These are phyloP conservation scores for Origma solitaria DNA, from an alignment of 2,113 vertebrate genomes.

Conservation along the genomic window DNA sequence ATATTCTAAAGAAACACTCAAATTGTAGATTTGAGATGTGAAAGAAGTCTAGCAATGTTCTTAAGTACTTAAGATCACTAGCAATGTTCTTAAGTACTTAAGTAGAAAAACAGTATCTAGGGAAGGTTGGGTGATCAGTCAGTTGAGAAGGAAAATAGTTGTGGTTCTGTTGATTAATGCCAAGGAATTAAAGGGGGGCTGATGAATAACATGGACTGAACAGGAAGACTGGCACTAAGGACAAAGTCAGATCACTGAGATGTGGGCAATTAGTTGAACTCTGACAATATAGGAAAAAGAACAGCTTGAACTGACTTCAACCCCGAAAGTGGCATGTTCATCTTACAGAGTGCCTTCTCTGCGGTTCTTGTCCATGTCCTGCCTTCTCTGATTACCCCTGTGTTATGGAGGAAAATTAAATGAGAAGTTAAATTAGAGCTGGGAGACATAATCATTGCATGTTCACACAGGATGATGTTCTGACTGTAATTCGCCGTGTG, in stretches of 20 bases:
- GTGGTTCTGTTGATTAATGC: not conserved
- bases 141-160: not conserved
- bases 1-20: not conserved
- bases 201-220: not conserved
- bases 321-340: not conserved
- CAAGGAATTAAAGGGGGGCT: not conserved
- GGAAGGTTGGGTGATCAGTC: not conserved
- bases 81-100: not conserved
- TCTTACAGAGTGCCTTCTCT: not conserved
- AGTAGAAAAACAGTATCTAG: not conserved
- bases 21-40: not conserved
- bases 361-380: not conserved
- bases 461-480: slow-evolving; percentile 87
- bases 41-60: not conserved
- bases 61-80: not conserved
- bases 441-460: slow-evolving; percentile 27
- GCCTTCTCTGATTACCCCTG: not conserved
- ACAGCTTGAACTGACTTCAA: not conserved
- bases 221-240: not conserved
- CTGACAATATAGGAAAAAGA: not conserved
- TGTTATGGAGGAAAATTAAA: not conserved
- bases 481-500: slow-evolving; percentile 97
- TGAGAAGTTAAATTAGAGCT: not conserved
- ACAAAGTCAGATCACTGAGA: not conserved
- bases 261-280: not conserved